Percentiles rank a stretch among this genome's conserved stretches.
Conservation (phyloP, 2,888 invertebrate genomes). For the Punctoribates punctum region DNA sequence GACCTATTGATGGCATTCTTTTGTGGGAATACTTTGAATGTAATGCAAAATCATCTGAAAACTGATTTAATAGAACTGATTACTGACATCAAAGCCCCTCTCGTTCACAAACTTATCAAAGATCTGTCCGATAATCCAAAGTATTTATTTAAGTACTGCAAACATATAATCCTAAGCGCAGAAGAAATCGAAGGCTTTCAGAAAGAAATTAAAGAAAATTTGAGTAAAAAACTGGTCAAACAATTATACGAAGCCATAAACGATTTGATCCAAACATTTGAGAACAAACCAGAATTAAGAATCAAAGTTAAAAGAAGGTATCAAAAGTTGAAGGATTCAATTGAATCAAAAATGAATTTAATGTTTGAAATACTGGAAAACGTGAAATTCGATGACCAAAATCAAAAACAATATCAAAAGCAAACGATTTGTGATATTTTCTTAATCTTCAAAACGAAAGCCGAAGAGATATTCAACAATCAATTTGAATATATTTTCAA, state of each 20-base stretch:
- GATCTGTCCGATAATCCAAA: too few relatives aligned
- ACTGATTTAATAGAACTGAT: constrained; percentile 6
- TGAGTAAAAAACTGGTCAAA: neutral
- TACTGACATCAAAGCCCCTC: neutral
- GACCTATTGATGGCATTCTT: neutral
- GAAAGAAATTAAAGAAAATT: neutral
- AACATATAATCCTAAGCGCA: too few relatives aligned
- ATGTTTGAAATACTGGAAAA: neutral
- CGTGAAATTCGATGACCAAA: neutral
- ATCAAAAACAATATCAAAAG: neutral
- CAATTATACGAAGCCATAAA: neutral
- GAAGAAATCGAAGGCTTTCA: neutral
- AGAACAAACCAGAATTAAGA: neutral
- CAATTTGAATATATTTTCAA: neutral
- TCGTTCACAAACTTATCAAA: neutral
- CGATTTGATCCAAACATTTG: neutral
- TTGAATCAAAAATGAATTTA: too few relatives aligned
- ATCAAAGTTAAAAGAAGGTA: neutral
- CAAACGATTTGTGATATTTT: neutral
- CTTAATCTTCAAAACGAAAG: neutral
- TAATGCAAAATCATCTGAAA: constrained; percentile 20
- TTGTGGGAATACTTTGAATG: neutral
- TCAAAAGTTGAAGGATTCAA: neutral
- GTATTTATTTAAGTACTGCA: too few relatives aligned
- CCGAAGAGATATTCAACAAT: neutral